Conservation (phyloP, 2,113 vertebrate genomes). For the Macrotus californicus region DNA sequence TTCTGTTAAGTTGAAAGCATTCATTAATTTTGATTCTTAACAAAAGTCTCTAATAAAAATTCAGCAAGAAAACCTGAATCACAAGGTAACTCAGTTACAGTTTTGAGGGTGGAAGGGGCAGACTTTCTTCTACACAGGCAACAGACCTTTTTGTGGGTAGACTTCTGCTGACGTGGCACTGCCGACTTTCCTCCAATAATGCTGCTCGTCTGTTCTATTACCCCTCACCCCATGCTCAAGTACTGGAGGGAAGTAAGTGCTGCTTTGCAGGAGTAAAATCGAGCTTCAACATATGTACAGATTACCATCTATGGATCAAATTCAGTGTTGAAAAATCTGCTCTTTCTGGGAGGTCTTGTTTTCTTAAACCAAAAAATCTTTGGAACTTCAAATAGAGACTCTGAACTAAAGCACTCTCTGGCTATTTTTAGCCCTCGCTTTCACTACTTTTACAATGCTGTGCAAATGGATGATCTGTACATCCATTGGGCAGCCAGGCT, state of each 20-base stretch:
- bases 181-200: neutral
- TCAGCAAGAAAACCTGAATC: neutral
- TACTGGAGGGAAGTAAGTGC: neutral
- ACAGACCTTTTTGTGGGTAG: neutral
- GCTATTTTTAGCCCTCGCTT: neutral
- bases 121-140: neutral
- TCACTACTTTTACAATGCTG: neutral
- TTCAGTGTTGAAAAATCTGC: neutral
- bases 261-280: neutral
- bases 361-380: constrained; percentile 12
- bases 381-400: neutral
- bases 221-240: neutral
- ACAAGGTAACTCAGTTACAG: neutral
- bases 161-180: neutral
- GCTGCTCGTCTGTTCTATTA: neutral
- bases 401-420: neutral
- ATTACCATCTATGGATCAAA: constrained; percentile 5
- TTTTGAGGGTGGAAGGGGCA: neutral
- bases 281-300: neutral
- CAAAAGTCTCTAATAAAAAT: neutral
- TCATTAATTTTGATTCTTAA: neutral
- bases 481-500: neutral
- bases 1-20: neutral
- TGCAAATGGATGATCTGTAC: neutral
- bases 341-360: constrained; percentile 1